Evolutionary conservation across 1,140 invertebrate species (phyloP).

Genomic region (Penaeus indicus): DNA sequence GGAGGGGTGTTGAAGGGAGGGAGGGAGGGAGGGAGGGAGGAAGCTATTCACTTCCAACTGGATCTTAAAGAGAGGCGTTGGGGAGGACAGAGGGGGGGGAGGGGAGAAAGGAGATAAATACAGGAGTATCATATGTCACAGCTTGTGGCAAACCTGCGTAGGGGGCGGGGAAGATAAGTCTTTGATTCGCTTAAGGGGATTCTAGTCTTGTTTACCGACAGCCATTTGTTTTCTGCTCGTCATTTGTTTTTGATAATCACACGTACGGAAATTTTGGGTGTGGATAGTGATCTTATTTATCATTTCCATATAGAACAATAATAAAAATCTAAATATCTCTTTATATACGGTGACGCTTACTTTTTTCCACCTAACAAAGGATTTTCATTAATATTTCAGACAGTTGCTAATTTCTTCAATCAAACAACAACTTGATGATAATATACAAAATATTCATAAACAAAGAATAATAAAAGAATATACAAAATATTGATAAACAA

Average conservation of each 20-base stretch:
- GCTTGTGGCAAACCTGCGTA: background rate
- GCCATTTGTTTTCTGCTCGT: too few relatives aligned
- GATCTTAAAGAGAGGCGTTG: background rate
- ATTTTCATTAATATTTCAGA: background rate
- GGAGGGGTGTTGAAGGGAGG: conserved; percentile 1
- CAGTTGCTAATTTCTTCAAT: background rate
- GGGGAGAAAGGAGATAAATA: background rate
- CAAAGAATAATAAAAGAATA: too few relatives aligned
- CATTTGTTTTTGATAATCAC: too few relatives aligned
- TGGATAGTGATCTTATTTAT: too few relatives aligned
- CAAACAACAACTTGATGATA: background rate
- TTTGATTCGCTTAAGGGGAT: background rate
- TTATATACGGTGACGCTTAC: too few relatives aligned
- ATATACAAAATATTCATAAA: too few relatives aligned
- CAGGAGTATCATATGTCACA: background rate
- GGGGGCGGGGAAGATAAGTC: background rate
- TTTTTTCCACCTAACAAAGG: background rate
- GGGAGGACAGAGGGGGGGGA: background rate
- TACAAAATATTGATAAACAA: too few relatives aligned
- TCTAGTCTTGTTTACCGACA: too few relatives aligned
- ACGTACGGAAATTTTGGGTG: too few relatives aligned
- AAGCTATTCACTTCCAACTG: background rate
- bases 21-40: conserved; percentile 31
- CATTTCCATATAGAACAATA: too few relatives aligned
- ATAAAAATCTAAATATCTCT: too few relatives aligned